Evolutionary conservation across 2,888 invertebrate genomes (phyloP).

Genomic region (Saturnia pavonia): DNA sequence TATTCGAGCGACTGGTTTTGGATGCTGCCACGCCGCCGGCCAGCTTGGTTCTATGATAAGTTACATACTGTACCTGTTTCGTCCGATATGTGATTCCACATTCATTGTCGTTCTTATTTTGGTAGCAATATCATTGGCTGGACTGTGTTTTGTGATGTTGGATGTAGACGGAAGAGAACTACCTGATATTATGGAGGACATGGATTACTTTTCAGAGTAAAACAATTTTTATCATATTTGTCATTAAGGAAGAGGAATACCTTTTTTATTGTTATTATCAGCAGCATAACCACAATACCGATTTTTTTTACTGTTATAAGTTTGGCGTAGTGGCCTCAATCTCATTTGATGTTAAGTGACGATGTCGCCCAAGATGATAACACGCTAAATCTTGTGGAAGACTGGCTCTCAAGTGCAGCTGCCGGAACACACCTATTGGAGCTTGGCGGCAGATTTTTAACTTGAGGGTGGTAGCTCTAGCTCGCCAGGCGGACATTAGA

Average conservation of each 20-base stretch:
- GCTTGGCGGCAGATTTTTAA: too few species aligned
- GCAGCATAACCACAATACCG: neutral
- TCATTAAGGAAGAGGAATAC: too few species aligned
- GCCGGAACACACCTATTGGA: too few species aligned
- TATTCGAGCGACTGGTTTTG: constrained; percentile 59
- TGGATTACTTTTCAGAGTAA: constrained; percentile 75
- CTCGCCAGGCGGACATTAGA: too few species aligned
- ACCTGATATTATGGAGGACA: constrained; percentile 67
- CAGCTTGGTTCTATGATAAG: constrained; percentile 63
- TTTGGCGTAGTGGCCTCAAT: too few species aligned
- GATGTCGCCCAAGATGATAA: too few species aligned
- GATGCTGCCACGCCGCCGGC: constrained; percentile 62
- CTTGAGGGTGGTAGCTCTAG: too few species aligned
- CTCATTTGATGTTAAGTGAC: too few species aligned
- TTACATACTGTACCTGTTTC: constrained; percentile 52
- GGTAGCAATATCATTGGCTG: constrained; percentile 42
- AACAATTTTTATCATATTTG: constrained; percentile 24
- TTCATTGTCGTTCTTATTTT: constrained; percentile 43
- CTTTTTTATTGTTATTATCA: neutral
- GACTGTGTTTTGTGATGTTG: constrained; percentile 53
- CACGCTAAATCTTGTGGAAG: too few species aligned
- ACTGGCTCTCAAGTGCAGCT: too few species aligned
- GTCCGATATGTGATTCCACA: constrained; percentile 42
- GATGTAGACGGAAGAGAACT: constrained; percentile 68
- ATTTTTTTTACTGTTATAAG: too few species aligned